Percentiles rank a stretch among this genome's conserved stretches.
phyloP scores from a whole-genome alignment of 2,113 vertebrate species.

The Anhinga rufa region DNA sequence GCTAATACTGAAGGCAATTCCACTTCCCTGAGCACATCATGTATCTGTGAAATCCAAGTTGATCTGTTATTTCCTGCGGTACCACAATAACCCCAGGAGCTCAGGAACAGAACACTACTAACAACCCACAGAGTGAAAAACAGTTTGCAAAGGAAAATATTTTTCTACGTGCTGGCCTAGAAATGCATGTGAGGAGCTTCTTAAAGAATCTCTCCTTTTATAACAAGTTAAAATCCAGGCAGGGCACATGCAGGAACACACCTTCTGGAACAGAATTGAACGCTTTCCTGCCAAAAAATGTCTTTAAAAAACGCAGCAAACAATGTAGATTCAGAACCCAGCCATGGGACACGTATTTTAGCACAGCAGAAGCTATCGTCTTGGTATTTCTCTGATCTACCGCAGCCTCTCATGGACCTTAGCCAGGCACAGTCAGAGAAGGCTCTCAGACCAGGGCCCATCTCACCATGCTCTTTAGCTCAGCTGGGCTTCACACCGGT shows the following conservation, averaged over 20 bases:
- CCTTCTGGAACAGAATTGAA: neutral
- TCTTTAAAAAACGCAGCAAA: neutral
- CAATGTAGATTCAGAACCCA: neutral
- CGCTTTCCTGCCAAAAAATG: neutral
- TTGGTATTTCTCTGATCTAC: rapidly evolving
- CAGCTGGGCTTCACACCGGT: neutral
- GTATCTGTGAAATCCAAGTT: neutral
- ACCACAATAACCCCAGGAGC: neutral
- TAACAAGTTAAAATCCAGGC: neutral
- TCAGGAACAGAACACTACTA: neutral
- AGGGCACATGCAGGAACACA: neutral
- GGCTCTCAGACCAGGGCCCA: neutral
- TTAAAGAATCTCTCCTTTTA: neutral
- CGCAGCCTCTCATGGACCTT: neutral
- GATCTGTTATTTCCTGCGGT: neutral
- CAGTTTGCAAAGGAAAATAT: neutral
- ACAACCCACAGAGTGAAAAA: neutral
- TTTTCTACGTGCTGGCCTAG: neutral
- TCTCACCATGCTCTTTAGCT: neutral
- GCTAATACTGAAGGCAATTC: neutral
- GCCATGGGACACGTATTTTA: neutral
- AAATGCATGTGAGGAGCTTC: neutral
- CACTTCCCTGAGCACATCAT: neutral
- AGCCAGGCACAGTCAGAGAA: neutral
- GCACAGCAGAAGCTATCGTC: neutral